Evolutionary conservation across 2,113 vertebrate species (phyloP).

Genomic region (Terrapene triunguis): DNA sequence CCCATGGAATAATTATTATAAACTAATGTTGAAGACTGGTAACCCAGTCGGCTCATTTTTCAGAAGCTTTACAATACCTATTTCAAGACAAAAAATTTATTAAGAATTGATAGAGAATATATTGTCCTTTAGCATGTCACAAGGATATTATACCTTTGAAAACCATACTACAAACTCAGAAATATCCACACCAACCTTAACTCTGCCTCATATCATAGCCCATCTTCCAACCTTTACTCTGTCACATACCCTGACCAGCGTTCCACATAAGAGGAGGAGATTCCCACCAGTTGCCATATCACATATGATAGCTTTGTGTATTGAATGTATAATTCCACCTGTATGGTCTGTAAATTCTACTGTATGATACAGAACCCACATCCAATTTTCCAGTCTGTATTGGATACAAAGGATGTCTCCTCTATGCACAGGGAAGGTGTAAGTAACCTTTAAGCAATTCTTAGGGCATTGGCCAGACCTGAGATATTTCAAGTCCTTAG

Average conservation of each 20-base stretch:
- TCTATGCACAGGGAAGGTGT: background rate
- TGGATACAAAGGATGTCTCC: background rate
- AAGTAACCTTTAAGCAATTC: background rate
- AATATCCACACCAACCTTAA: background rate
- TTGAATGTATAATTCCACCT: background rate
- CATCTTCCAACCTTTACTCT: background rate
- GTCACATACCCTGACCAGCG: background rate
- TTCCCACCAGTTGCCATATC: background rate
- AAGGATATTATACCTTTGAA: background rate
- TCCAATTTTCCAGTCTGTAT: background rate
- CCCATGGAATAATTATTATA: background rate
- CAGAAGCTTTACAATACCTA: background rate
- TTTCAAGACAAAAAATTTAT: background rate
- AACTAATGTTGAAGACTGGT: background rate
- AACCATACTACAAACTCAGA: background rate
- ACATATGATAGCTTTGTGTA: background rate
- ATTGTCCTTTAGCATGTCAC: background rate
- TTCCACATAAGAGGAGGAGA: background rate
- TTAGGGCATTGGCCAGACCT: background rate
- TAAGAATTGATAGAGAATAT: background rate
- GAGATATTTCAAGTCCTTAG: background rate
- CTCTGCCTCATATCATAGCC: background rate
- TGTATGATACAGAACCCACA: background rate
- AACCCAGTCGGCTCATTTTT: background rate
- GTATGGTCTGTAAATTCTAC: background rate